Evolutionary conservation across 2,113 vertebrate genomes (phyloP).

Genomic region (Oenanthe melanoleuca): DNA sequence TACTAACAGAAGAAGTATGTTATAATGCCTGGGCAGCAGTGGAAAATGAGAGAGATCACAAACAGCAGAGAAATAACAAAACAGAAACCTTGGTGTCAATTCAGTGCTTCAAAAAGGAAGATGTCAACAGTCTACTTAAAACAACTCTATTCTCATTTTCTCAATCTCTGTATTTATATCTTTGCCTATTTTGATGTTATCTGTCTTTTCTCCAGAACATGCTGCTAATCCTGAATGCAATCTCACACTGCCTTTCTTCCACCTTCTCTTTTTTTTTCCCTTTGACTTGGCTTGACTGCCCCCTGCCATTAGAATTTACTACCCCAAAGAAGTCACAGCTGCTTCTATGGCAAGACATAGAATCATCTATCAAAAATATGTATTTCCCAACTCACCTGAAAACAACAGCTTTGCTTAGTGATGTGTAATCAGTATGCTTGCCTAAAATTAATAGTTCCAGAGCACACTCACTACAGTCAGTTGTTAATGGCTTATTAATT

Average conservation of each 20-base stretch:
- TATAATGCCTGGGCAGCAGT: background rate
- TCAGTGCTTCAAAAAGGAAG: background rate
- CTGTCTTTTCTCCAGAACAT: background rate
- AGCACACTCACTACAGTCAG: background rate
- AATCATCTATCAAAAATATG: background rate
- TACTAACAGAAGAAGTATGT: background rate
- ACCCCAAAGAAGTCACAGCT: background rate
- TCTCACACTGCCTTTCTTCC: background rate
- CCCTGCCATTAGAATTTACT: background rate
- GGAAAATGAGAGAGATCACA: background rate
- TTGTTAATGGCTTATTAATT: background rate
- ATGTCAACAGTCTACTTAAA: background rate
- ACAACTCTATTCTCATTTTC: background rate
- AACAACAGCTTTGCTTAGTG: background rate
- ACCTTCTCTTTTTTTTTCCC: background rate
- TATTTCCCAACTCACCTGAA: background rate
- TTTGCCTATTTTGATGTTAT: background rate
- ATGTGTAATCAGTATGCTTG: background rate
- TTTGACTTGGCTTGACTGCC: background rate
- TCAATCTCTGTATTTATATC: background rate
- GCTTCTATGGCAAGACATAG: background rate
- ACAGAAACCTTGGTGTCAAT: background rate
- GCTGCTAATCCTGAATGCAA: background rate
- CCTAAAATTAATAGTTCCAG: slow-evolving; percentile 10
- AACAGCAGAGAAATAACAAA: background rate